Evolutionary conservation across 2,113 vertebrate species (phyloP).

Genomic region (Sander lucioperca): DNA sequence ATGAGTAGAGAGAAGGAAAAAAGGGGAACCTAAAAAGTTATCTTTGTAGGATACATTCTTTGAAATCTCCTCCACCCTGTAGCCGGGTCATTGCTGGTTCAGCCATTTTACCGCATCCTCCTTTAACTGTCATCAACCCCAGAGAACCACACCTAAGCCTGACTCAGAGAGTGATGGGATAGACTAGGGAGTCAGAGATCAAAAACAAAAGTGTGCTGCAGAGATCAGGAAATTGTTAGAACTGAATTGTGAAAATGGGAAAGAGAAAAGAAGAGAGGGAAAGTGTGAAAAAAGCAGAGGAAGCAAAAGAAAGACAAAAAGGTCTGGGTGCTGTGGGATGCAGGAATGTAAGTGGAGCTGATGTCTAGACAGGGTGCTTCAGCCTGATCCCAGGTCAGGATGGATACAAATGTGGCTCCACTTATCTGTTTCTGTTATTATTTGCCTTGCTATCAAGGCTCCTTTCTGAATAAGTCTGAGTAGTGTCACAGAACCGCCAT

Average conservation of each 20-base stretch:
- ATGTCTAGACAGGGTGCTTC: conserved; percentile 74
- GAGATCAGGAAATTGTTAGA: conserved; percentile 34
- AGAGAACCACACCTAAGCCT: conserved; percentile 39
- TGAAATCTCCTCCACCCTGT: conserved; percentile 30
- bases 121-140: conserved; percentile 27
- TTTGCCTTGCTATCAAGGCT: conserved; percentile 5
- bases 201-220: conserved; percentile 38
- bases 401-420: conserved; percentile 20
- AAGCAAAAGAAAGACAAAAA: conserved; percentile 23
- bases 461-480: neutral
- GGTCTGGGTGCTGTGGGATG: conserved; percentile 18
- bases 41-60: conserved; percentile 55
- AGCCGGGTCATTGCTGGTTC: conserved; percentile 43
- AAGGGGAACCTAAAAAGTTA: conserved; percentile 37
- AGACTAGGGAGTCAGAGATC: conserved; percentile 20
- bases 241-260: conserved; percentile 8
- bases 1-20: conserved; percentile 10
- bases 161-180: conserved; percentile 29
- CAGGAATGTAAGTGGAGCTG: conserved; percentile 46
- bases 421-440: conserved; percentile 41
- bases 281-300: conserved; percentile 14
- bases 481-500: neutral
- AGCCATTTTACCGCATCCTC: conserved; percentile 44
- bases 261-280: conserved; percentile 3
- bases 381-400: conserved; percentile 67